A percentile compares a stretch with the other conserved stretches of the same genome.
Evolutionary conservation across 2,888 invertebrate species (phyloP).

Genomic region (Epistrophe eligans): DNA sequence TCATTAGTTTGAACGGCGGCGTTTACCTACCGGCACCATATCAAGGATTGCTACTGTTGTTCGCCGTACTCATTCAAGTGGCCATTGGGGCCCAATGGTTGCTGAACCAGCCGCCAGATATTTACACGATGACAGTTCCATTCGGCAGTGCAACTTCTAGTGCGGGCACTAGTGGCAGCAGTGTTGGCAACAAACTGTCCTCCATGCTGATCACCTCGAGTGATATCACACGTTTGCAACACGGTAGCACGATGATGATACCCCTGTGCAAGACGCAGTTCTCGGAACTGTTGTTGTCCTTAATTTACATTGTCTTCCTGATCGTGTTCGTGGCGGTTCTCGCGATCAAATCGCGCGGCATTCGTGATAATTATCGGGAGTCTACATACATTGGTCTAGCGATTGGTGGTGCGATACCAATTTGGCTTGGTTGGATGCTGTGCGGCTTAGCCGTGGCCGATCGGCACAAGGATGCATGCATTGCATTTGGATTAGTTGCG

Average conservation of each 20-base stretch:
- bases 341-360: conserved; percentile 93
- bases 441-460: conserved; percentile 92
- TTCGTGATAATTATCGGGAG: conserved; percentile 96
- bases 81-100: conserved; percentile 94
- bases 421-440: conserved; percentile 93
- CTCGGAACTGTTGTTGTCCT: conserved; percentile 89
- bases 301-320: conserved; percentile 93
- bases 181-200: conserved; percentile 56
- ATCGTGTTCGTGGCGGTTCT: conserved; percentile 93
- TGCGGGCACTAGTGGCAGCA: conserved; percentile 72
- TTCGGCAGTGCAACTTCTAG: conserved; percentile 78
- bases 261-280: conserved; percentile 88
- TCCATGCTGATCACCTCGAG: conserved; percentile 77
- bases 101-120: conserved; percentile 90
- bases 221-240: conserved; percentile 79
- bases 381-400: conserved; percentile 96
- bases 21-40: conserved; percentile 97
- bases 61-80: conserved; percentile 95
- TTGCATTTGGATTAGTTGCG: conserved; percentile 94
- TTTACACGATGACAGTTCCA: conserved; percentile 84
- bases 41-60: conserved; percentile 94
- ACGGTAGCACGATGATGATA: conserved; percentile 82
- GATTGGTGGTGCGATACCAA: conserved; percentile 93
- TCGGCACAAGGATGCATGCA: conserved; percentile 92
- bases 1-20: conserved; percentile 95